Evolutionary conservation across 2,797 vertebrate genomes (phyloP).

Genomic region (Sarcoramphus papa): DNA sequence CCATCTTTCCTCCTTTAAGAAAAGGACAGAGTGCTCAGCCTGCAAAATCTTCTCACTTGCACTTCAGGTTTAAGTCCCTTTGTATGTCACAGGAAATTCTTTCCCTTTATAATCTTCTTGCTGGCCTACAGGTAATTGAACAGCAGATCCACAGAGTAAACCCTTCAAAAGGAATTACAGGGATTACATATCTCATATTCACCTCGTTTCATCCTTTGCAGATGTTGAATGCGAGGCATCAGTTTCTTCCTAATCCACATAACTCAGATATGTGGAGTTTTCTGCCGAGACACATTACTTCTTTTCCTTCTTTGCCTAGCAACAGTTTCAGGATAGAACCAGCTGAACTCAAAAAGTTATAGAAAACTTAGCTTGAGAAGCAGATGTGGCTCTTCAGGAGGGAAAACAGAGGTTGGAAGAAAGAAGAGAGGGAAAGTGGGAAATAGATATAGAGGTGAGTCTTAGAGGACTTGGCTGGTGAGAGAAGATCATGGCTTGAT

Average conservation of each 20-base stretch:
- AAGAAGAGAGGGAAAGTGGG: not conserved
- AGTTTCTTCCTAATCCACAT: not conserved
- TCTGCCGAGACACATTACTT: not conserved
- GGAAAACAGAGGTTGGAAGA: not conserved
- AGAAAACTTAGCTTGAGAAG: not conserved
- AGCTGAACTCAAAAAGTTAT: not conserved
- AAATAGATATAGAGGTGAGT: not conserved
- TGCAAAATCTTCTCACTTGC: conserved; percentile 4
- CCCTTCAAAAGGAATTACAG: conserved; percentile 58
- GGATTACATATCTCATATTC: conserved; percentile 55
- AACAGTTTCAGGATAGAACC: not conserved
- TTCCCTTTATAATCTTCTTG: conserved; percentile 33
- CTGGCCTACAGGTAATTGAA: conserved; percentile 54
- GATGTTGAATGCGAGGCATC: not conserved
- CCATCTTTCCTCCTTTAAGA: not conserved
- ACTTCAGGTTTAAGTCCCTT: conserved; percentile 23
- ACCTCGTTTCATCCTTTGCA: conserved; percentile 43
- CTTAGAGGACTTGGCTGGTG: not conserved
- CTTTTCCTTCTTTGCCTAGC: not conserved
- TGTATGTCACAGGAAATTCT: conserved; percentile 11
- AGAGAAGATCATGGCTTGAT: not conserved
- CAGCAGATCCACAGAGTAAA: conserved; percentile 47
- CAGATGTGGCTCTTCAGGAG: not conserved
- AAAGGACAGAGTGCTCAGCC: not conserved
- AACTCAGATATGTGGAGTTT: not conserved